Conservation (phyloP, 2,113 vertebrate genomes). For the Xenopus laevis region DNA sequence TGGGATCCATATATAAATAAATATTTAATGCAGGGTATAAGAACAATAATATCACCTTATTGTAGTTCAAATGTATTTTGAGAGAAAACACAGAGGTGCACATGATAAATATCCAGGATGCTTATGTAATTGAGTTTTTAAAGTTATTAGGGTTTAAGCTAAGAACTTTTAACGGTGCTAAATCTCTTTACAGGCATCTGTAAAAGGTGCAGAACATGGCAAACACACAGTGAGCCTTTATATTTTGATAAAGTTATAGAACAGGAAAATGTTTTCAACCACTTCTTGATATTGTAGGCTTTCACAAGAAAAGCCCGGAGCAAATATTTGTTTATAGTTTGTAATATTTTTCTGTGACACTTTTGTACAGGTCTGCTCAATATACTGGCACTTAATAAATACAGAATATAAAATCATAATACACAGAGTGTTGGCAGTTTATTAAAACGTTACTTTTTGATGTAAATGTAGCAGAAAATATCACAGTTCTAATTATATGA, state of each 20-base stretch:
- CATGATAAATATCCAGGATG: no score
- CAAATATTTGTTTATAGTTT: conserved; percentile 6
- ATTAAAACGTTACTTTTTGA: background rate
- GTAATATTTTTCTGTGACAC: background rate
- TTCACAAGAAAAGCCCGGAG: background rate
- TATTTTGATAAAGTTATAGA: background rate
- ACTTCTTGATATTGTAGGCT: background rate
- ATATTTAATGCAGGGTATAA: no score
- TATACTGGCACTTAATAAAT: conserved; percentile 4
- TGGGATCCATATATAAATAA: no score
- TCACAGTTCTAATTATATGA: background rate
- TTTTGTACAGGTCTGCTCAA: conserved; percentile 1
- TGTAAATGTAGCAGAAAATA: background rate
- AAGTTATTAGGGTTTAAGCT: no score
- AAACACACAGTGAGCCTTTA: background rate
- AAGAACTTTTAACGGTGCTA: background rate
- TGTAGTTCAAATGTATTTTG: no score
- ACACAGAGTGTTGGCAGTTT: background rate
- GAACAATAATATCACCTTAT: no score
- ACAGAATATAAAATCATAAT: background rate
- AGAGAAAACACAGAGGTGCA: no score
- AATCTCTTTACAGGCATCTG: background rate
- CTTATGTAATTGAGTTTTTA: no score
- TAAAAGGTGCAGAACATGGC: background rate
- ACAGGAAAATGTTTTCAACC: conserved; percentile 1